Conservation (phyloP, 2,888 invertebrate genomes). For the Ariolimax columbianus region DNA sequence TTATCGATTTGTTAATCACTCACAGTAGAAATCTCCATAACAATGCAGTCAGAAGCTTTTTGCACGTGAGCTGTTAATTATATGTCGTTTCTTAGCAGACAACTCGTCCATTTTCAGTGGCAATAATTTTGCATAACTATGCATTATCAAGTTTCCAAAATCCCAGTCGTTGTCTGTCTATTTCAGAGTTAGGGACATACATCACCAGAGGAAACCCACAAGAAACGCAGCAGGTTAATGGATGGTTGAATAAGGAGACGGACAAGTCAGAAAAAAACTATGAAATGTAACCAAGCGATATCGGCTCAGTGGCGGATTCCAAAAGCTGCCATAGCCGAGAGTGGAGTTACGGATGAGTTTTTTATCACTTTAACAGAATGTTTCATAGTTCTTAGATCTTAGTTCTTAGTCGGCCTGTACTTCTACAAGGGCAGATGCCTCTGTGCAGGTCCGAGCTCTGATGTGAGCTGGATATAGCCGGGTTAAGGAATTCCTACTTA, state of each 20-base stretch:
- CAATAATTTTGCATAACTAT: conserved; percentile 17
- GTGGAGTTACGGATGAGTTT: too few relatives aligned
- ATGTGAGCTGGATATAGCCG: too few relatives aligned
- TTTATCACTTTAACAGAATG: too few relatives aligned
- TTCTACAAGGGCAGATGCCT: too few relatives aligned
- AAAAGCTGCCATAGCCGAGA: too few relatives aligned
- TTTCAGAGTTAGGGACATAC: conserved; percentile 10
- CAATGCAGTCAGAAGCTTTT: neutral
- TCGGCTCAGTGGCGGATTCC: neutral
- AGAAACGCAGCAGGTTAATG: neutral
- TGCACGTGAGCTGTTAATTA: neutral
- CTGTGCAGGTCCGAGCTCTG: too few relatives aligned
- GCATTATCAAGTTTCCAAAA: neutral
- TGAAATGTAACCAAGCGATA: neutral
- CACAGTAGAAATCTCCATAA: neutral
- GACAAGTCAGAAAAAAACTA: neutral
- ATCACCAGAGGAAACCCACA: neutral
- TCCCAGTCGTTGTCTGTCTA: conserved; percentile 9
- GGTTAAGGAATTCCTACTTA: too few relatives aligned
- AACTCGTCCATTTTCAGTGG: conserved; percentile 1
- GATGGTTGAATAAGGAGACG: neutral
- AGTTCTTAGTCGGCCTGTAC: too few relatives aligned
- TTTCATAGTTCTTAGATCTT: too few relatives aligned
- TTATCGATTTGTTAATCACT: neutral
- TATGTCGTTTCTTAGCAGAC: neutral